Evolutionary conservation across 2,888 invertebrate species (phyloP).

Genomic region (Thymelicus lineola): DNA sequence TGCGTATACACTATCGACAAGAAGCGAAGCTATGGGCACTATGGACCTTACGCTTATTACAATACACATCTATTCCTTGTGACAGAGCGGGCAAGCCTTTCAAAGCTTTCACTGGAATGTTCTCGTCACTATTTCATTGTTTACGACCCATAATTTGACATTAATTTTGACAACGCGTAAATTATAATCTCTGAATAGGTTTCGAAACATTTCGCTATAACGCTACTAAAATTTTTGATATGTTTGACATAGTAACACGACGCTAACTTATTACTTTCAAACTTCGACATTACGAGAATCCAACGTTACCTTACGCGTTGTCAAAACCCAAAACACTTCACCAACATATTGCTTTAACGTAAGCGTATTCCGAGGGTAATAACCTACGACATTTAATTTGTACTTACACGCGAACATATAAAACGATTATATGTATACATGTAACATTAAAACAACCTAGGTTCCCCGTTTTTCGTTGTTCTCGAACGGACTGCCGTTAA

Average conservation of each 20-base stretch:
- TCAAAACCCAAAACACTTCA: constrained; percentile 11
- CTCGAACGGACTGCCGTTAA: constrained; percentile 74
- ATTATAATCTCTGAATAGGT: too few relatives aligned
- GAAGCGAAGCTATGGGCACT: constrained; percentile 60
- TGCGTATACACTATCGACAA: constrained; percentile 56
- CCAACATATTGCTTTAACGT: constrained; percentile 69
- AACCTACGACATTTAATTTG: constrained; percentile 73
- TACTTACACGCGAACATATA: constrained; percentile 77
- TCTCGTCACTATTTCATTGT: constrained; percentile 58
- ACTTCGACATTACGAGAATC: not conserved
- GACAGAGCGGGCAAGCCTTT: constrained; percentile 46
- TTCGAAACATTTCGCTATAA: too few relatives aligned
- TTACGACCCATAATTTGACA: constrained; percentile 51
- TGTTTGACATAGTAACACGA: constrained; percentile 40
- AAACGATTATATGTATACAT: constrained; percentile 64
- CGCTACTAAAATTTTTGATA: constrained; percentile 21
- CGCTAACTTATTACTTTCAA: not conserved
- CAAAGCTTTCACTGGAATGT: constrained; percentile 72
- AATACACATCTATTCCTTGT: constrained; percentile 39
- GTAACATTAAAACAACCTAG: constrained; percentile 70
- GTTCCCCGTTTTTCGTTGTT: constrained; percentile 82
- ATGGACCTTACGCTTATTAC: constrained; percentile 45
- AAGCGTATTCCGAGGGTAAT: constrained; percentile 77
- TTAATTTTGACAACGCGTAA: constrained; percentile 26
- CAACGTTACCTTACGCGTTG: constrained; percentile 7